Evolutionary conservation across 2,888 invertebrate species (phyloP).

Genomic region (Noctua fimbriata): DNA sequence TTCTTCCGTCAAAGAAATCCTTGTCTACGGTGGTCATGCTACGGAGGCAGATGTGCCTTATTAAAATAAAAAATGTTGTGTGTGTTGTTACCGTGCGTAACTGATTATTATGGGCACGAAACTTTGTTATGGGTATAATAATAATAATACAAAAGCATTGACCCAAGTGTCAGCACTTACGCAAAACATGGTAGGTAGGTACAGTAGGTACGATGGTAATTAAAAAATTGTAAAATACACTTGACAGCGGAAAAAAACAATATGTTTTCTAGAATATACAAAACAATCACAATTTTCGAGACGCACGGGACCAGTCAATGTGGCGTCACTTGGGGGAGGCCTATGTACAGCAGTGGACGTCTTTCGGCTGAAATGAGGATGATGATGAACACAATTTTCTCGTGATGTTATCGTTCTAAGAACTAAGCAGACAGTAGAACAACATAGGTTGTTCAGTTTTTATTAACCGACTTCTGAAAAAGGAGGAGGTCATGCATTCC

Average conservation of each 20-base stretch:
- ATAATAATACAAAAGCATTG: constrained; percentile 25
- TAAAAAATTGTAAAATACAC: background rate
- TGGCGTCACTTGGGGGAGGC: too few species aligned
- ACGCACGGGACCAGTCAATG: too few species aligned
- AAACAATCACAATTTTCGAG: background rate
- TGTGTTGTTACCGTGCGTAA: background rate
- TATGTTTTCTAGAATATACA: background rate
- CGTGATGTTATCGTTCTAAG: background rate
- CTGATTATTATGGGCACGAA: background rate
- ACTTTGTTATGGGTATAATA: background rate
- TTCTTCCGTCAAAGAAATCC: too few species aligned
- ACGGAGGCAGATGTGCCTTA: background rate
- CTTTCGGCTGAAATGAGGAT: too few species aligned
- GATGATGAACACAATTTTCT: background rate
- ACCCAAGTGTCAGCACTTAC: constrained; percentile 40
- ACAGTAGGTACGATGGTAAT: background rate
- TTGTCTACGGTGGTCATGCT: too few species aligned
- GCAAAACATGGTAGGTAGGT: constrained; percentile 10
- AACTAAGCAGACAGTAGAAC: background rate
- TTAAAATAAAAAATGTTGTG: background rate
- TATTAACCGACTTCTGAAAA: background rate
- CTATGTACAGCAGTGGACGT: too few species aligned
- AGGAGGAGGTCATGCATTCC: background rate
- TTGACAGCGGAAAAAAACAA: background rate
- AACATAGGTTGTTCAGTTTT: background rate